phyloP scores from a whole-genome alignment of 2,113 vertebrate genomes.

The Triplophysa siluroides region DNA sequence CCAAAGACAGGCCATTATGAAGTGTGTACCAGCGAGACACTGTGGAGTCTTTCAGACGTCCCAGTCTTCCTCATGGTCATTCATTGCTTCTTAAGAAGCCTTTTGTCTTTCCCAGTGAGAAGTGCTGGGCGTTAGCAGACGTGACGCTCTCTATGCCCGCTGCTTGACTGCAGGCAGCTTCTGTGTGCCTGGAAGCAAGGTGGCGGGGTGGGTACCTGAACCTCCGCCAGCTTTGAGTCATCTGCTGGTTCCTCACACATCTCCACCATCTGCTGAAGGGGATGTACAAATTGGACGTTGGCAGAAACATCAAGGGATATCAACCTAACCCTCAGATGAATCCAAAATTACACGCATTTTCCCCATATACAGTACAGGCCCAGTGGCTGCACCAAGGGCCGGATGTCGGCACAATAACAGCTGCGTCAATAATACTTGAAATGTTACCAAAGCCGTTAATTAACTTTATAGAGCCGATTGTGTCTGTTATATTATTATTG shows the following conservation, averaged over 20 bases:
- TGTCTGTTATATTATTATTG: slow-evolving; percentile 1
- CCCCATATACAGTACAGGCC: neutral
- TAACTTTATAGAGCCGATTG: neutral
- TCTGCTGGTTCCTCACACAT: slow-evolving; percentile 34
- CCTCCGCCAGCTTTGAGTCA: slow-evolving; percentile 25
- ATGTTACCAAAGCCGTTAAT: too few relatives aligned
- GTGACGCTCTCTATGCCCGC: neutral
- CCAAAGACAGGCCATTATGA: slow-evolving; percentile 9
- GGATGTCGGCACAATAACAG: neutral
- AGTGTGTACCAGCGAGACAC: neutral
- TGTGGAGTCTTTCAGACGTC: slow-evolving; percentile 34
- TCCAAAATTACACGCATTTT: slow-evolving; percentile 11
- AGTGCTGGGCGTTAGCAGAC: slow-evolving; percentile 34
- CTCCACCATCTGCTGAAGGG: slow-evolving; percentile 44
- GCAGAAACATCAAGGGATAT: slow-evolving; percentile 31
- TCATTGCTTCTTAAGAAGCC: slow-evolving; percentile 31
- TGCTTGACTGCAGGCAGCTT: slow-evolving; percentile 12
- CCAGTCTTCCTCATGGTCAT: slow-evolving; percentile 27
- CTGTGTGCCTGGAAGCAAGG: slow-evolving; percentile 41
- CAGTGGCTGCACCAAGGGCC: neutral
- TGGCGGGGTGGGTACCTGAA: slow-evolving; percentile 42
- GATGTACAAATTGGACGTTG: slow-evolving; percentile 37
- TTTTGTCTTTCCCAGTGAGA: slow-evolving; percentile 31
- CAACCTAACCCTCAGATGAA: slow-evolving; percentile 10
- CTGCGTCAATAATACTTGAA: neutral